Conservation (phyloP, 2,113 vertebrate species). For the Mustela nigripes region DNA sequence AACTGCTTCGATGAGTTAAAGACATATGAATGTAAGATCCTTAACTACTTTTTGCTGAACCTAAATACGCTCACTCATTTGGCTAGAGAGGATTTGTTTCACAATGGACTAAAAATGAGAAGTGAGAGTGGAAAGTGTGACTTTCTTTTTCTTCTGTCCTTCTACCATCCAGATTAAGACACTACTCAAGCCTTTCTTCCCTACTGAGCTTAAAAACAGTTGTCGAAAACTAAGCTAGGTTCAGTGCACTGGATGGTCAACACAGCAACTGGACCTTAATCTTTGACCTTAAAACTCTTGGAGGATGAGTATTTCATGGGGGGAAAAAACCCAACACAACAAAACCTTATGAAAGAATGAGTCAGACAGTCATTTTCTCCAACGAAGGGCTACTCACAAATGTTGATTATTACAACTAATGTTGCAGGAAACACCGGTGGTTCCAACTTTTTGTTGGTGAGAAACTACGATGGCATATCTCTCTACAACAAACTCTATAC, state of each 20-base stretch:
- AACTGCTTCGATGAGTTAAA: background rate
- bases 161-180: background rate
- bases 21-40: background rate
- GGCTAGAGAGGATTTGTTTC: background rate
- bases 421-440: background rate
- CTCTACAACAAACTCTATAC: background rate
- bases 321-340: background rate
- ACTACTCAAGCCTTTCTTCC: background rate
- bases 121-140: background rate
- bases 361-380: background rate
- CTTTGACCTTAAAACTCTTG: slow-evolving; percentile 22
- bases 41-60: background rate
- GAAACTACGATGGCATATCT: background rate
- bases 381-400: background rate
- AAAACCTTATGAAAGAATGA: background rate
- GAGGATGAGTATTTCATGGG: background rate
- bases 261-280: background rate
- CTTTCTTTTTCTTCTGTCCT: background rate
- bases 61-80: background rate
- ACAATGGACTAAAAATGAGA: background rate
- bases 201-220: slow-evolving; percentile 5
- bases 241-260: background rate
- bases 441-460: background rate
- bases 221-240: background rate
- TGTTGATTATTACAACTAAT: background rate